Conservation (phyloP, 30 jellyfish, hydroid and myxozoan genomes). For the Aurelia aurita region DNA sequence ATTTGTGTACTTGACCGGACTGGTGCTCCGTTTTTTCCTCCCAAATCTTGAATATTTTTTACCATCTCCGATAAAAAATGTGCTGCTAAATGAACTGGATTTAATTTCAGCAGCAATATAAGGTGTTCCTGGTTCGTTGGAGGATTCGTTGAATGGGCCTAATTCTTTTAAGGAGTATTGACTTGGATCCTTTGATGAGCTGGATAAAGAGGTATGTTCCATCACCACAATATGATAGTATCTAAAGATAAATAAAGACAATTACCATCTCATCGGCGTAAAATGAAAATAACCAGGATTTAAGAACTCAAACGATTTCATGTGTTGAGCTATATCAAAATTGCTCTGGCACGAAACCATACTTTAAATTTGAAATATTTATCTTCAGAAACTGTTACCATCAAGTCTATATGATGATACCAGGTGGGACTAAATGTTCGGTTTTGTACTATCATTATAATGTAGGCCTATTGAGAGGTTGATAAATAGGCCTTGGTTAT, state of each 20-base stretch:
- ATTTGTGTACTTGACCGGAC: slow-evolving; percentile 43
- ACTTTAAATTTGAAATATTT: no score
- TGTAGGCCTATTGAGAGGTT: no score
- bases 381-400: no score
- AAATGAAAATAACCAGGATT: no score
- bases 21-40: slow-evolving; percentile 35
- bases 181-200: slow-evolving; percentile 20
- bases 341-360: no score
- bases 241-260: slow-evolving; percentile 29
- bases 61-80: slow-evolving; percentile 80
- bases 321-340: no score
- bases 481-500: no score
- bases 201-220: slow-evolving; percentile 10
- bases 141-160: slow-evolving; percentile 50
- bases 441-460: no score
- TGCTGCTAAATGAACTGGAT: slow-evolving; percentile 20
- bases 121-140: slow-evolving; percentile 57
- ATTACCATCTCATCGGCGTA: not conserved
- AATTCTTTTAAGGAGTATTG: slow-evolving; percentile 20
- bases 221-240: slow-evolving; percentile 75
- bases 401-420: no score
- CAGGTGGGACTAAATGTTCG: no score
- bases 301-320: no score
- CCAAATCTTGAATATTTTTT: slow-evolving; percentile 29
- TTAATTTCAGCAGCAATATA: slow-evolving; percentile 77